Conservation (phyloP, 2,113 vertebrate genomes). For the Rallus limicola region DNA sequence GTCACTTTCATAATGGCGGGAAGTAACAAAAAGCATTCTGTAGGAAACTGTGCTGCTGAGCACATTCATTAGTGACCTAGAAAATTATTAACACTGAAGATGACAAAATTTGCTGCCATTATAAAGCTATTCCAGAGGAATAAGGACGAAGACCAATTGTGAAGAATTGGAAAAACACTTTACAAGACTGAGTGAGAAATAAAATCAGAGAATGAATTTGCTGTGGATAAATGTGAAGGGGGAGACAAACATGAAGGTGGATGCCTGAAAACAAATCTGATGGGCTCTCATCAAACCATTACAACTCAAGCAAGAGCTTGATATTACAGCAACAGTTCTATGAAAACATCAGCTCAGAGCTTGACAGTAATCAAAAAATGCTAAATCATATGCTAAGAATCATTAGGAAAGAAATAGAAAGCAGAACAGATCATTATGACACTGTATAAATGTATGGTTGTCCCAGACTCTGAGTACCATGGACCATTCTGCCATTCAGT, state of each 20-base stretch:
- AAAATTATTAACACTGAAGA: background rate
- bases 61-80: background rate
- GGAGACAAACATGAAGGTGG: background rate
- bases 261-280: background rate
- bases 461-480: background rate
- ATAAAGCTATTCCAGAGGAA: background rate
- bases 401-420: conserved; percentile 28
- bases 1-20: background rate
- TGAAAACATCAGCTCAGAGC: background rate
- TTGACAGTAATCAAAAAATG: background rate
- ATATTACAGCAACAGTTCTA: background rate
- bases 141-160: background rate
- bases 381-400: background rate
- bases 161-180: background rate
- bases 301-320: background rate
- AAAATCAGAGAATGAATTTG: background rate
- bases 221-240: background rate
- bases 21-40: background rate
- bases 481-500: background rate
- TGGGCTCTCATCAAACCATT: background rate
- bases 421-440: background rate
- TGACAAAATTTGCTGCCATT: background rate
- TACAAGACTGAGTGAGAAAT: background rate
- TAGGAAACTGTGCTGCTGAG: background rate
- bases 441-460: background rate